phyloP scores from a whole-genome alignment of 92 coral and sea anemone genomes.

The Actinernus sp. region DNA sequence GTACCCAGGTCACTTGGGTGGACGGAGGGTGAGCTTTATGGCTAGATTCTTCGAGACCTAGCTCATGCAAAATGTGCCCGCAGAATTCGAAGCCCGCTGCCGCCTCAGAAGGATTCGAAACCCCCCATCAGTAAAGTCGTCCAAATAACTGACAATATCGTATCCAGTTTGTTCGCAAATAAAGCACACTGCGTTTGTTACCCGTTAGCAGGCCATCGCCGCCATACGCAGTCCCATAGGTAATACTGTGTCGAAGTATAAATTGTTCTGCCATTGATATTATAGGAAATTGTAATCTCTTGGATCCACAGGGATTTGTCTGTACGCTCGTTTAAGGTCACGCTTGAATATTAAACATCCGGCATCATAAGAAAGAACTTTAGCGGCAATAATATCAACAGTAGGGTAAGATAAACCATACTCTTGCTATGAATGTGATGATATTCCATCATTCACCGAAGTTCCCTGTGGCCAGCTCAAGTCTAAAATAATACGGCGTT shows the following conservation, averaged over 20 bases:
- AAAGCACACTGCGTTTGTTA: slow-evolving; percentile 14
- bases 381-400: not conserved
- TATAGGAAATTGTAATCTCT: not conserved
- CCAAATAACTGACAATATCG: slow-evolving; percentile 1
- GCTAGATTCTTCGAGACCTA: not conserved
- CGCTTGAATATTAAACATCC: not conserved
- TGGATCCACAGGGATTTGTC: slow-evolving; percentile 8
- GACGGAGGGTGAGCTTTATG: slow-evolving; percentile 5
- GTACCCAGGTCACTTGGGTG: slow-evolving; percentile 16
- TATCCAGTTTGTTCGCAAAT: slow-evolving; percentile 13
- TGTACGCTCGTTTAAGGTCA: slow-evolving; percentile 1
- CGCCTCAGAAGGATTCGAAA: too few relatives aligned
- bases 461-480: too few relatives aligned
- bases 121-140: too few relatives aligned
- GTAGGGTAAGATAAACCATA: not conserved
- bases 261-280: too few relatives aligned
- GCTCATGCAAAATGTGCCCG: not conserved
- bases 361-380: not conserved
- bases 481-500: too few relatives aligned
- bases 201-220: too few relatives aligned
- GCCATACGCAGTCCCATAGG: too few relatives aligned
- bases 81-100: slow-evolving; percentile 3
- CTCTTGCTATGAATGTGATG: too few relatives aligned
- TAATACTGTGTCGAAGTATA: too few relatives aligned
- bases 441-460: too few relatives aligned